Conservation (phyloP, 2,888 invertebrate species). For the Lagria hirta region DNA sequence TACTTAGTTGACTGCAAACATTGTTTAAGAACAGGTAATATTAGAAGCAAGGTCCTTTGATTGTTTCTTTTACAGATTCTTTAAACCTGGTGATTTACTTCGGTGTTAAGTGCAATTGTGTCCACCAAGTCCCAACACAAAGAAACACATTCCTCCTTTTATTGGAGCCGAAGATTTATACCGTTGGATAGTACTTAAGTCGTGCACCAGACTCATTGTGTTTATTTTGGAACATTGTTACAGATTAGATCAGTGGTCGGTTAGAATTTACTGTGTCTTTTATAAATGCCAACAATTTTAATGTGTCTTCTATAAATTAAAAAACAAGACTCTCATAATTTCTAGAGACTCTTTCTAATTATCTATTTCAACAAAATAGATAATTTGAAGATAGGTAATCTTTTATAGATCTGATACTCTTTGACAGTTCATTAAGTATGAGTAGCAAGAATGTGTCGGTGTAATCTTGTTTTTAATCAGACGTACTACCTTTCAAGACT, state of each 20-base stretch:
- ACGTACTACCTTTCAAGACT: slow-evolving; percentile 38
- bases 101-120: not conserved
- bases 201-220: slow-evolving; percentile 3
- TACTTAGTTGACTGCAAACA: too few relatives aligned
- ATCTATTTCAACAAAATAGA: not conserved
- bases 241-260: slow-evolving; percentile 6
- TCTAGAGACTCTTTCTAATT: not conserved
- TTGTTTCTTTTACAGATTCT: too few relatives aligned
- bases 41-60: too few relatives aligned
- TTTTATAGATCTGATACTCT: slow-evolving; percentile 16
- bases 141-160: slow-evolving; percentile 3
- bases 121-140: not conserved
- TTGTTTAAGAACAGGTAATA: too few relatives aligned
- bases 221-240: slow-evolving; percentile 1
- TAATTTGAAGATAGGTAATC: slow-evolving; percentile 9
- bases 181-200: slow-evolving; percentile 2
- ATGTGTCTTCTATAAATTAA: too few relatives aligned
- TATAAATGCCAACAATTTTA: slow-evolving; percentile 4
- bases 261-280: slow-evolving; percentile 2
- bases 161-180: slow-evolving; percentile 2
- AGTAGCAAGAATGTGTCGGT: slow-evolving; percentile 47
- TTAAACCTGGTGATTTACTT: too few relatives aligned
- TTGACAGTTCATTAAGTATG: slow-evolving; percentile 49
- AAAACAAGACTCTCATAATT: not conserved
- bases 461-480: slow-evolving; percentile 39